These are phyloP conservation scores for Acrocera orbiculus DNA, from an alignment of 2,888 invertebrate species.

Conservation along the genomic window DNA sequence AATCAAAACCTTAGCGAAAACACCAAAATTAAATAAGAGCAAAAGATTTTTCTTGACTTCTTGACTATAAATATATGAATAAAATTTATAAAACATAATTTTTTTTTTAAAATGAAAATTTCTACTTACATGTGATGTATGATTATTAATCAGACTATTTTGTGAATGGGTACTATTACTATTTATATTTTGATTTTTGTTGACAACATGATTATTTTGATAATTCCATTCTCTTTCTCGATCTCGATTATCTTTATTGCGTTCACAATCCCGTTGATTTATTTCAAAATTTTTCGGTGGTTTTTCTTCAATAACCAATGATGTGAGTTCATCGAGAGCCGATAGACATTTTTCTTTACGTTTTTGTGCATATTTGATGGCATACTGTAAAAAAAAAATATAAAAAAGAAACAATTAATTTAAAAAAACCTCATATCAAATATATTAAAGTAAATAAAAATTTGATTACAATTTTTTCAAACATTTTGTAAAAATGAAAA, in stretches of 20 bases:
- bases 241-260: slow-evolving; percentile 20
- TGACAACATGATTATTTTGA: slow-evolving; percentile 11
- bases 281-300: slow-evolving; percentile 38
- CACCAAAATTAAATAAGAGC: too few relatives aligned
- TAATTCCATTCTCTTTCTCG: slow-evolving; percentile 19
- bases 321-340: slow-evolving; percentile 32
- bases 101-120: too few relatives aligned
- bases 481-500: slow-evolving; percentile 1
- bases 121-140: slow-evolving; percentile 15
- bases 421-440: too few relatives aligned
- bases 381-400: slow-evolving; percentile 29
- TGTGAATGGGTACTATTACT: slow-evolving; percentile 9
- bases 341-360: slow-evolving; percentile 38
- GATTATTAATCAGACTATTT: slow-evolving; percentile 11
- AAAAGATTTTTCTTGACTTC: too few relatives aligned
- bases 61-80: too few relatives aligned
- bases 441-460: slow-evolving; percentile 4
- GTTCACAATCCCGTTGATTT: slow-evolving; percentile 35
- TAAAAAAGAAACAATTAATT: slow-evolving; percentile 6
- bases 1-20: too few relatives aligned
- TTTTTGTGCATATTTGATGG: slow-evolving; percentile 40
- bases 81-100: too few relatives aligned
- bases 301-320: slow-evolving; percentile 37
- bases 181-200: slow-evolving; percentile 7
- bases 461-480: neutral